Evolutionary conservation across 2,888 invertebrate genomes (phyloP).

Genomic region (Ptilodon capucinus): DNA sequence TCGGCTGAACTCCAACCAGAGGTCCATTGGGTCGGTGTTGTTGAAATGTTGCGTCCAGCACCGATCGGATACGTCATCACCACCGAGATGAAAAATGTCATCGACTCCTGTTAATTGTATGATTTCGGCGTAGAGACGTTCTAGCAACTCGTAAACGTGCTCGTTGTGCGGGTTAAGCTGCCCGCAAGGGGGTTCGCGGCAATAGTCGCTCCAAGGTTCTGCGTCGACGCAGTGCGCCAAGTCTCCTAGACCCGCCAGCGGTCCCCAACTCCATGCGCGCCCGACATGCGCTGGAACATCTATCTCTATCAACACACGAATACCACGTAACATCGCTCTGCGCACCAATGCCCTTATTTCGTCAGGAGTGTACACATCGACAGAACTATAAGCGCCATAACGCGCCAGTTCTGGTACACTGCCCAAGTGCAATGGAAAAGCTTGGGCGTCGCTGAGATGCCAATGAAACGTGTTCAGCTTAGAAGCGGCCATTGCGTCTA

Average conservation of each 20-base stretch:
- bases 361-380: slow-evolving; percentile 86
- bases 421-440: slow-evolving; percentile 92
- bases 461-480: slow-evolving; percentile 97
- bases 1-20: slow-evolving; percentile 88
- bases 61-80: slow-evolving; percentile 87
- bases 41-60: slow-evolving; percentile 87
- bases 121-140: slow-evolving; percentile 88
- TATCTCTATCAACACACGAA: slow-evolving; percentile 92
- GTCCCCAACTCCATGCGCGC: slow-evolving; percentile 91
- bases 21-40: slow-evolving; percentile 84
- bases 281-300: slow-evolving; percentile 94
- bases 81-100: slow-evolving; percentile 91
- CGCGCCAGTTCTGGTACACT: slow-evolving; percentile 87
- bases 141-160: slow-evolving; percentile 86
- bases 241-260: slow-evolving; percentile 84
- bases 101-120: slow-evolving; percentile 87
- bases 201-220: slow-evolving; percentile 87
- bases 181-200: slow-evolving; percentile 91
- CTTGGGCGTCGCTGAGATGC: slow-evolving; percentile 94
- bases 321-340: slow-evolving; percentile 90
- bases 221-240: slow-evolving; percentile 88
- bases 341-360: slow-evolving; percentile 88
- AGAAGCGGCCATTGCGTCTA: slow-evolving; percentile 93
- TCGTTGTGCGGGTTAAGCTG: slow-evolving; percentile 90
- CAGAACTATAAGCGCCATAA: slow-evolving; percentile 91